Conservation (phyloP, 2,888 invertebrate species). For the Subacronicta megacephala region DNA sequence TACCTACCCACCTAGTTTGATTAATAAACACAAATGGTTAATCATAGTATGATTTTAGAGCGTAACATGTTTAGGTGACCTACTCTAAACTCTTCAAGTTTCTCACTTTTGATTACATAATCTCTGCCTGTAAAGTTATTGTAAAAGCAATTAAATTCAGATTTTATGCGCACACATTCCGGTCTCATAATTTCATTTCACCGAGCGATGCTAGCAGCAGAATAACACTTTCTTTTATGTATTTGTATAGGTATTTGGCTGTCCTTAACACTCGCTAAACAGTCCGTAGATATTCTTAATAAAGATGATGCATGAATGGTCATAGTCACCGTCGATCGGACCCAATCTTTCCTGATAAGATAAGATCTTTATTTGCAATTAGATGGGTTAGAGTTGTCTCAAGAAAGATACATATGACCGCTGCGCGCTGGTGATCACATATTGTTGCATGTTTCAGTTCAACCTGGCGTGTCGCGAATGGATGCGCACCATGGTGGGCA, state of each 20-base stretch:
- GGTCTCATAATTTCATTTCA: background rate
- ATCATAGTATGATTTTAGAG: background rate
- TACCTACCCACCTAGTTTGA: no score
- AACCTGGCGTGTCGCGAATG: slow-evolving; percentile 91
- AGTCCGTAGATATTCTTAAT: no score
- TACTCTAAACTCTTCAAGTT: background rate
- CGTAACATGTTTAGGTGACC: background rate
- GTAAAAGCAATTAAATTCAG: background rate
- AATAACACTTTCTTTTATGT: no score
- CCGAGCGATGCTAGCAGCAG: no score
- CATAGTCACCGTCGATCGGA: no score
- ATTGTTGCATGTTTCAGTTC: slow-evolving; percentile 83
- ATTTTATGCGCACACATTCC: slow-evolving; percentile 1
- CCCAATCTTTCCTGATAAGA: no score
- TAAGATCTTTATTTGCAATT: no score
- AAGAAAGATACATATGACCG: no score
- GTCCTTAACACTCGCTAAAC: background rate
- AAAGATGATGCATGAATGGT: no score
- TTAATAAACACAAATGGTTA: no score
- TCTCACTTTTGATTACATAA: background rate
- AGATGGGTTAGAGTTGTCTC: no score
- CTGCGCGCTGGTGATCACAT: no score
- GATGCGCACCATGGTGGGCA: slow-evolving; percentile 93
- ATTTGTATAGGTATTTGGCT: background rate
- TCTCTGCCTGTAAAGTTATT: background rate